Percentiles rank a stretch among this genome's conserved stretches.
phyloP scores from a whole-genome alignment of 2,113 vertebrate genomes.

The Ifrita kowaldi region DNA sequence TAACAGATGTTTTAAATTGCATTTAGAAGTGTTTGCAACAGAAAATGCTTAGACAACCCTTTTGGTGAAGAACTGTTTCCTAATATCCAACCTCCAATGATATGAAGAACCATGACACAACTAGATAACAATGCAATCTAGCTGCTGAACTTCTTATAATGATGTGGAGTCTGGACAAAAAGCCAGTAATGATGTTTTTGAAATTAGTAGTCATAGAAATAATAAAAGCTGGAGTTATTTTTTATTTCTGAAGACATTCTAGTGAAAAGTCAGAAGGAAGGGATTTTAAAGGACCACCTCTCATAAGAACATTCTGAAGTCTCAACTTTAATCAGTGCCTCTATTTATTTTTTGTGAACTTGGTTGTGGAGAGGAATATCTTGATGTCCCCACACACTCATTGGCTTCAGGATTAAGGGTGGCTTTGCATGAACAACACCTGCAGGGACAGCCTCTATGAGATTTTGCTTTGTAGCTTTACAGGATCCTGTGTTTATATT shows the following conservation, averaged over 20 bases:
- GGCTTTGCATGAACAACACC: background rate
- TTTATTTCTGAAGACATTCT: background rate
- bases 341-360: background rate
- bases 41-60: background rate
- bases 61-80: background rate
- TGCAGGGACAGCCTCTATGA: background rate
- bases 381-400: accelerated
- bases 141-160: background rate
- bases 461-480: accelerated
- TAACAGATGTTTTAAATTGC: background rate
- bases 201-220: background rate
- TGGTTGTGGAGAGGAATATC: background rate
- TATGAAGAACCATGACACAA: background rate
- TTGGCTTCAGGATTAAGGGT: background rate
- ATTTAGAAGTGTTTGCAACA: background rate
- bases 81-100: background rate
- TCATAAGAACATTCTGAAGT: accelerated
- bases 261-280: background rate
- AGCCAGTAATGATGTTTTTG: background rate
- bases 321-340: background rate
- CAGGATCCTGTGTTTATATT: background rate
- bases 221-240: background rate
- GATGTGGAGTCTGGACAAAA: background rate
- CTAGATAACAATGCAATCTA: background rate
- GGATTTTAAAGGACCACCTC: background rate